These are phyloP conservation scores for Tetragnatha versicolor DNA, from an alignment of 1,140 invertebrate species.

Conservation along the genomic window DNA sequence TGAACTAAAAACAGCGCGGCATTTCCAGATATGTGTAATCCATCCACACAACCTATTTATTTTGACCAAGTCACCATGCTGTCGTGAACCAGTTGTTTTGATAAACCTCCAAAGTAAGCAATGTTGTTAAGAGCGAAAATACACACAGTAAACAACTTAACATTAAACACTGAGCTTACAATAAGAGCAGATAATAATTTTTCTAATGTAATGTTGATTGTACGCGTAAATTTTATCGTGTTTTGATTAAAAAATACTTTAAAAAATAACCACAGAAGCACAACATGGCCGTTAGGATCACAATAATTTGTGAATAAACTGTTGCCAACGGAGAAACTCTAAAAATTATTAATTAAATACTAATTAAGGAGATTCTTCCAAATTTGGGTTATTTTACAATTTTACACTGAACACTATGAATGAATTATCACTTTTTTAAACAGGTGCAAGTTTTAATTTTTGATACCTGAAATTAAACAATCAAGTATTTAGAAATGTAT, in stretches of 20 bases:
- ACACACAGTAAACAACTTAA: conserved; percentile 6
- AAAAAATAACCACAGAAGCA: conserved; percentile 39
- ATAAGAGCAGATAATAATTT: neutral
- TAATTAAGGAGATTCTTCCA: conserved; percentile 1
- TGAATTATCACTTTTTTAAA: no score
- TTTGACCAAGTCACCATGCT: conserved; percentile 55
- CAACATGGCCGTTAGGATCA: conserved; percentile 52
- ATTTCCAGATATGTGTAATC: conserved; percentile 1
- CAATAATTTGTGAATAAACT: conserved; percentile 25
- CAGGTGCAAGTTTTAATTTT: no score
- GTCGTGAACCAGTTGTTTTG: conserved; percentile 53
- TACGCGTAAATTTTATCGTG: neutral
- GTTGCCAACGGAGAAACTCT: conserved; percentile 12
- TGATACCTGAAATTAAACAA: no score
- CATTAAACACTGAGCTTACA: conserved; percentile 3
- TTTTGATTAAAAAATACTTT: conserved; percentile 38
- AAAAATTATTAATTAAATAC: neutral
- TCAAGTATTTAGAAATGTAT: no score
- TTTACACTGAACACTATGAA: no score
- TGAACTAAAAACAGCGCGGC: conserved; percentile 15
- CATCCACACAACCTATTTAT: conserved; percentile 54
- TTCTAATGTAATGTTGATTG: neutral
- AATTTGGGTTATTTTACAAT: no score
- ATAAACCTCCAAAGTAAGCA: conserved; percentile 29
- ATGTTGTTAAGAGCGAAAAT: neutral